Conservation (phyloP, 1,140 invertebrate species). For the Drosophila jambulina region DNA sequence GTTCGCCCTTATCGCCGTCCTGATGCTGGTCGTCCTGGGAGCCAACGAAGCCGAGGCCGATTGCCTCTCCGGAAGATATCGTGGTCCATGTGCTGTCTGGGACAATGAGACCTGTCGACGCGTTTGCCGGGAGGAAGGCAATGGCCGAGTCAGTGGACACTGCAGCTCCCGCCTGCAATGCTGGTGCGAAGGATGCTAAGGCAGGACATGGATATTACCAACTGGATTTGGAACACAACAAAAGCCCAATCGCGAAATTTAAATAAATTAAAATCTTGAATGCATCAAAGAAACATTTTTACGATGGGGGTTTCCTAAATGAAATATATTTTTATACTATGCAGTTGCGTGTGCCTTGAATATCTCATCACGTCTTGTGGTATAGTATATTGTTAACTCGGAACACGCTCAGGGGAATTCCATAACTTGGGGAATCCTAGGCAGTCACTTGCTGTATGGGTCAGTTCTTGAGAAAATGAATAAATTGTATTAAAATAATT, state of each 20-base stretch:
- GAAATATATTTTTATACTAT: background rate
- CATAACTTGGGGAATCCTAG: background rate
- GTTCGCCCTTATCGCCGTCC: conserved; percentile 7
- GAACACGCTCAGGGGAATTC: background rate
- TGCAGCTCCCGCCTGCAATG: conserved; percentile 12
- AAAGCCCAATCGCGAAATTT: no score
- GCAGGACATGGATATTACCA: no score
- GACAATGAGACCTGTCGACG: conserved; percentile 17
- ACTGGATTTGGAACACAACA: background rate
- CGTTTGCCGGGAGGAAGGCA: conserved; percentile 21
- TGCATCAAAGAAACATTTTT: background rate
- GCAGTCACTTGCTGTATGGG: background rate
- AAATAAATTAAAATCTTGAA: background rate
- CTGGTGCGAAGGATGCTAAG: conserved; percentile 28
- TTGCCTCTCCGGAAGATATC: conserved; percentile 20
- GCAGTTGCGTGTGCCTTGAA: background rate
- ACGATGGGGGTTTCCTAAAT: background rate
- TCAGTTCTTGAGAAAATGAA: background rate
- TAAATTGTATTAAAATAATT: no score
- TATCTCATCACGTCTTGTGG: background rate
- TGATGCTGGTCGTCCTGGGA: conserved; percentile 17
- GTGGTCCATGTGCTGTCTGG: conserved; percentile 8
- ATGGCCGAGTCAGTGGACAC: conserved; percentile 12
- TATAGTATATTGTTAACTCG: background rate
- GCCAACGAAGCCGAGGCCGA: conserved; percentile 15